Percentiles rank a stretch among this genome's conserved stretches.
These are phyloP conservation scores for Brachyhypopomus gauderio DNA, from an alignment of 2,113 vertebrate genomes.

Conservation along the genomic window DNA sequence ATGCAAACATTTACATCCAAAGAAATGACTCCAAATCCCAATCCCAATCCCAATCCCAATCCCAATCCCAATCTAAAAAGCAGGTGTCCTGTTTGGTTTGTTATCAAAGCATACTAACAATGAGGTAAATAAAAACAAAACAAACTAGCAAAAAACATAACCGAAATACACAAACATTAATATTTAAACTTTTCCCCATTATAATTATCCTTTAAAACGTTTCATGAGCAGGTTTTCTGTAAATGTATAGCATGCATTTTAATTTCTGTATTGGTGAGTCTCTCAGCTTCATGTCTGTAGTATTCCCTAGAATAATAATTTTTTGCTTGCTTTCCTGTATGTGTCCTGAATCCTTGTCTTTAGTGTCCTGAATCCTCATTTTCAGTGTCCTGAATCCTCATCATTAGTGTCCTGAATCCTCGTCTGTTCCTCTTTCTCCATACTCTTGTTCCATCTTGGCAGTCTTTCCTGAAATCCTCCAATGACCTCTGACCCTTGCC, in stretches of 20 bases:
- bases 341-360: conserved; percentile 62
- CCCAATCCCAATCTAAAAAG: conserved; percentile 61
- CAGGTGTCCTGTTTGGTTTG: conserved; percentile 70
- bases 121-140: conserved; percentile 62
- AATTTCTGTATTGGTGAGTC: conserved; percentile 76
- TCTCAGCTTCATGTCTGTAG: conserved; percentile 70
- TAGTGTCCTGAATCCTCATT: conserved; percentile 71
- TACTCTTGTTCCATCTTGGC: conserved; percentile 60
- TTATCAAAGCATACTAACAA: conserved; percentile 58
- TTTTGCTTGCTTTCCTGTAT: conserved; percentile 46
- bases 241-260: conserved; percentile 81
- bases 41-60: conserved; percentile 15
- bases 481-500: conserved; percentile 59
- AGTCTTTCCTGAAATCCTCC: conserved; percentile 66
- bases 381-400: conserved; percentile 71
- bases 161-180: conserved; percentile 74
- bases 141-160: conserved; percentile 51
- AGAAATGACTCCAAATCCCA: conserved; percentile 66
- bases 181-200: conserved; percentile 67
- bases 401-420: conserved; percentile 71
- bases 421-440: conserved; percentile 67
- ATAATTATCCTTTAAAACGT: conserved; percentile 75
- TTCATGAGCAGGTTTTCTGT: conserved; percentile 77
- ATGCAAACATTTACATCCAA: conserved; percentile 70
- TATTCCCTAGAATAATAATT: conserved; percentile 67